phyloP scores from a whole-genome alignment of 2,797 vertebrate species.

The Falco columbarius region DNA sequence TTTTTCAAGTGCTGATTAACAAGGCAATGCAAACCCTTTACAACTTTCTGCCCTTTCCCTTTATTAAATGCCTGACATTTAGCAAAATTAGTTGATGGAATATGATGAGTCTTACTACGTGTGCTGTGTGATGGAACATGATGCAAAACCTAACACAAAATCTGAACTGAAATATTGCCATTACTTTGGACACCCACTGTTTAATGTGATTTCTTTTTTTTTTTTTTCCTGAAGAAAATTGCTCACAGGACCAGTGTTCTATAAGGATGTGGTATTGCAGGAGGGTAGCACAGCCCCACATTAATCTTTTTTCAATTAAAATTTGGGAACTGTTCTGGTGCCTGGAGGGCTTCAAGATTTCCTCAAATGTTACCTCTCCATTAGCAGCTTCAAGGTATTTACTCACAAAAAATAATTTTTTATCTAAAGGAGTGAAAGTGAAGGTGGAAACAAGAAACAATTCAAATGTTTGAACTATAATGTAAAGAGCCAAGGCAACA shows the following conservation, averaged over 20 bases:
- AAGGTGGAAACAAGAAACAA: background rate
- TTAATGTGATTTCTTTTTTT: constrained; percentile 58
- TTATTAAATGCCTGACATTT: constrained; percentile 82
- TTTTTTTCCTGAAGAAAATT: constrained; percentile 52
- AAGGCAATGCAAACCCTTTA: constrained; percentile 71
- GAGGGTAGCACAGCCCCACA: constrained; percentile 52
- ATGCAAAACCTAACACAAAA: constrained; percentile 72
- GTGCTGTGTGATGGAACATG: constrained; percentile 69
- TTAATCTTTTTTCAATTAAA: constrained; percentile 79
- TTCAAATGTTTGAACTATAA: background rate
- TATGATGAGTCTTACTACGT: constrained; percentile 71
- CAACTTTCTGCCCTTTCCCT: constrained; percentile 80
- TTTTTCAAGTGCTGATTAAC: constrained; percentile 71
- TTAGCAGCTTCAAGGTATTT: background rate
- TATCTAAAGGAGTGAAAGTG: background rate
- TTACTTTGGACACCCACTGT: constrained; percentile 67
- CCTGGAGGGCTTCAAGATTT: constrained; percentile 19
- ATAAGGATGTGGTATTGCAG: constrained; percentile 52
- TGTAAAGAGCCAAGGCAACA: background rate
- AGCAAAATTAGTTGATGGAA: constrained; percentile 74
- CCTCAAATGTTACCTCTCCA: constrained; percentile 2
- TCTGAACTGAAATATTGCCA: constrained; percentile 67
- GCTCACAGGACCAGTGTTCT: constrained; percentile 56
- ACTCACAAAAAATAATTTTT: background rate
- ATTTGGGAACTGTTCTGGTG: constrained; percentile 14